Evolutionary conservation across 2,113 vertebrate species (phyloP), one percentile per base, ranked within the genome.

Genomic region (Apodemus speciosus): DNA sequence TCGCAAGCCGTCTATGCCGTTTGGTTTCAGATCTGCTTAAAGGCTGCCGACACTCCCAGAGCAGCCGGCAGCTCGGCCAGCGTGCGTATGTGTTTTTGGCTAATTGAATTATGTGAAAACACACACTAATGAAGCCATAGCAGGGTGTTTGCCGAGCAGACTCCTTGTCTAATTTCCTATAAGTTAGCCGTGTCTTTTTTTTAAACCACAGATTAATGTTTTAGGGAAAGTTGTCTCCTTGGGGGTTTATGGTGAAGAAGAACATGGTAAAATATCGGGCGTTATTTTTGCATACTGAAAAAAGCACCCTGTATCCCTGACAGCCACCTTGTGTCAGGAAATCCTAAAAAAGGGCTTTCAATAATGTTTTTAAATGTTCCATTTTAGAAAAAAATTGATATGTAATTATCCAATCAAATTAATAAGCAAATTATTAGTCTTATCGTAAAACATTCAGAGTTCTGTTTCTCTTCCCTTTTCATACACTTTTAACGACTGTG

Each of bases 11-110:
- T 98, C 98, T 98, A 98, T 98, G 98, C 98, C 97, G 98, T 98
- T 98, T 98, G 98, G 98, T 98, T 98, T 98, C 98, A 98, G 98
- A 98, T 98, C 98, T 98, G 98, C 98, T 98, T 97, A 96, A 98
- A 98, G 98, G 97, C 97, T 98, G 95, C 97, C 96, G 97, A 98
- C 25, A 84, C 97, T 98, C 98, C 98, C 98, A 97, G 97, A 97
- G 98, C 97, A 97, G 98, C 90, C 97, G 98, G 97, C 96, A 95
- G 97, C 97, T 96, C 98, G 91, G 97, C 89, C 95, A 97, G 97
- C 97, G 76, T 96, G 98, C 97, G 88, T 98, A 96, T 98, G 98
- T 98, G 98, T 98, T 98, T 98, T 98, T 98, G 98, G 96, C 97
- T 98, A 98, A 98, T 98, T 98, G 98, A 98, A 98, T 98, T 97